Percentiles rank a stretch among this genome's conserved stretches.
These are phyloP conservation scores for Ethmia dodecea DNA, from an alignment of 2,888 invertebrate genomes.

Conservation along the genomic window DNA sequence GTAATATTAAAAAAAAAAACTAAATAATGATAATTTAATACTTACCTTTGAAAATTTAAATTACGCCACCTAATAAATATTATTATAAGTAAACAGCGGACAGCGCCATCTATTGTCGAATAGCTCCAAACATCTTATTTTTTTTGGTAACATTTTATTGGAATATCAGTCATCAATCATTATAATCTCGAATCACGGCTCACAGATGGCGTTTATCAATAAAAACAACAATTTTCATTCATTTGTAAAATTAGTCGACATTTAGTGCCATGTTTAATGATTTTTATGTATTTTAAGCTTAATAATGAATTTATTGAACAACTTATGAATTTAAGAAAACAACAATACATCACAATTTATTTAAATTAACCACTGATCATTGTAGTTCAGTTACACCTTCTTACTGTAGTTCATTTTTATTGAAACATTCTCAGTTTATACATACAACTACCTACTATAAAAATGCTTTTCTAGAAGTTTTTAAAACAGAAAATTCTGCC, in stretches of 20 bases:
- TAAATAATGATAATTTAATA: not conserved
- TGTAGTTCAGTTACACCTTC: no score
- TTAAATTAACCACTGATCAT: no score
- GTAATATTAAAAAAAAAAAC: slow-evolving; percentile 31
- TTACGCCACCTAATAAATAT: not conserved
- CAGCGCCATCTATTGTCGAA: slow-evolving; percentile 43
- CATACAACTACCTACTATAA: no score
- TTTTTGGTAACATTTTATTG: slow-evolving; percentile 1
- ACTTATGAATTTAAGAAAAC: slow-evolving; percentile 1
- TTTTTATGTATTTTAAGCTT: slow-evolving; percentile 1
- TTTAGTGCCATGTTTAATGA: slow-evolving; percentile 36
- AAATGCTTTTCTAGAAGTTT: no score
- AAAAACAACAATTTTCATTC: slow-evolving; percentile 6
- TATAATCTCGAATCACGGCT: no score
- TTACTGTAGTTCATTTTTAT: no score
- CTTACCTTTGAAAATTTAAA: not conserved
- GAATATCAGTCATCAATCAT: no score
- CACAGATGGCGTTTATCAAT: no score
- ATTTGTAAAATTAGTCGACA: slow-evolving; percentile 15
- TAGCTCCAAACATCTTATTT: slow-evolving; percentile 20
- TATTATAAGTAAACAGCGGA: slow-evolving; percentile 1
- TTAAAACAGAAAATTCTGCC: no score
- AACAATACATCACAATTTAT: no score
- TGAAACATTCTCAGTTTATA: no score
- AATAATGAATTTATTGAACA: slow-evolving; percentile 2